Evolutionary conservation across 2,113 vertebrate species (phyloP), one percentile per base, ranked within the genome.

Genomic region (Carlito syrichta): DNA sequence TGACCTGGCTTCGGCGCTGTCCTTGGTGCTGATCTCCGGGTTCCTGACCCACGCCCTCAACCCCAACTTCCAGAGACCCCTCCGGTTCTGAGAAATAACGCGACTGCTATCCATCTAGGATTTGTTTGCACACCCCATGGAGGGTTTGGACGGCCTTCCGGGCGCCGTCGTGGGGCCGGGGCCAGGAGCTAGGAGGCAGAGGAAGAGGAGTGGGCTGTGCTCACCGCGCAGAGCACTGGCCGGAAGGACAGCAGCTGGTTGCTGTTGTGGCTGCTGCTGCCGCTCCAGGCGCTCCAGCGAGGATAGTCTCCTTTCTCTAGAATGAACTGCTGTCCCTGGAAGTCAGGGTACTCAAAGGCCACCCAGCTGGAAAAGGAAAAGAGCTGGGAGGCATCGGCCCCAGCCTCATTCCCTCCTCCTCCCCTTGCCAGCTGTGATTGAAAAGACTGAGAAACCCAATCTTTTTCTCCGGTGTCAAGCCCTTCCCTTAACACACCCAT

Each of bases 321-420:
- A 97, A 99, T 99, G 94, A 99, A 99, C 98, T 99, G 99, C 98
- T 99, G 99, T 84, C 99, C 99, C 98, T 99, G 99, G 98, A 99
- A 99, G 97, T 99, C 99, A 0, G 99, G 99, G 97, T 99, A 99
- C 97, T 99, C 99, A 13, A 98, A 99, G 62, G 99, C 99, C 92
- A 99, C 99, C 99, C 99, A 99, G 54, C 99, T 99, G 97, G 6
- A 77, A 81, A 82, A 95, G 68, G 96, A 90, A 78, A 91, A 45
- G 38, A 60, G 11, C 77, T 54, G n/a, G 58, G 50, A 77, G 58
- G 50, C 38, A 52, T n/a, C 38, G 85, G 54, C 40, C 38, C 8
- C 58, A 50, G 22, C 6, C 0, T 32, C 81, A 58, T 38, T 71
- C 38, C 35, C 56, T n/a, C 56, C 6, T 1, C 16, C 10, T 4